Conservation (phyloP, 2,888 invertebrate genomes). For the Cyaniris semiargus region DNA sequence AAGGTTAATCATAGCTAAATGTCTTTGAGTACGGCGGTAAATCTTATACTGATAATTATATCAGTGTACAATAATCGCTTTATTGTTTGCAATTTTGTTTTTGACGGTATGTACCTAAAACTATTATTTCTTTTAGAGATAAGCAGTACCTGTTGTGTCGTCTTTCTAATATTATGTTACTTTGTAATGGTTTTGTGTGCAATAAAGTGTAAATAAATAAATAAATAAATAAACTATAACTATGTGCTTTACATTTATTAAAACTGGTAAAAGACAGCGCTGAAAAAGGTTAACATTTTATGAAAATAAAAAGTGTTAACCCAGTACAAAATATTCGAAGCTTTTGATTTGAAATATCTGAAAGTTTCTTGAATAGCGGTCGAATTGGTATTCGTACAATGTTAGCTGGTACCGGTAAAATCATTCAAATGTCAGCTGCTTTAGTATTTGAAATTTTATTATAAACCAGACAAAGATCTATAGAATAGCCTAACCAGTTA, state of each 20-base stretch:
- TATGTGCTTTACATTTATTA: background rate
- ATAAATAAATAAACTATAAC: no score
- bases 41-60: no score
- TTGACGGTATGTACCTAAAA: no score
- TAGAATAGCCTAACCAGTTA: background rate
- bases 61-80: no score
- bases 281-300: background rate
- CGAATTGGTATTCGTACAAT: constrained; percentile 31
- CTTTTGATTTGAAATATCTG: constrained; percentile 27
- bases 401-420: constrained; percentile 9
- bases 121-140: no score
- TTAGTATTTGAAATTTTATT: constrained; percentile 7
- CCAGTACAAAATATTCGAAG: constrained; percentile 1
- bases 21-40: no score
- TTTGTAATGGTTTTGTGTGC: no score
- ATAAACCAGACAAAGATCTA: background rate
- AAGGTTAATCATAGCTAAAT: no score
- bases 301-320: constrained; percentile 15
- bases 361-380: constrained; percentile 28
- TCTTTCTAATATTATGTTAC: no score
- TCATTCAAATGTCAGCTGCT: constrained; percentile 24
- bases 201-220: no score
- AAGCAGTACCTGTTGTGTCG: no score
- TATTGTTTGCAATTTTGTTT: no score
- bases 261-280: background rate